Percentiles rank a stretch among this genome's conserved stretches.
These are phyloP conservation scores for Unio pictorum DNA, from an alignment of 2,888 invertebrate species.

Conservation along the genomic window DNA sequence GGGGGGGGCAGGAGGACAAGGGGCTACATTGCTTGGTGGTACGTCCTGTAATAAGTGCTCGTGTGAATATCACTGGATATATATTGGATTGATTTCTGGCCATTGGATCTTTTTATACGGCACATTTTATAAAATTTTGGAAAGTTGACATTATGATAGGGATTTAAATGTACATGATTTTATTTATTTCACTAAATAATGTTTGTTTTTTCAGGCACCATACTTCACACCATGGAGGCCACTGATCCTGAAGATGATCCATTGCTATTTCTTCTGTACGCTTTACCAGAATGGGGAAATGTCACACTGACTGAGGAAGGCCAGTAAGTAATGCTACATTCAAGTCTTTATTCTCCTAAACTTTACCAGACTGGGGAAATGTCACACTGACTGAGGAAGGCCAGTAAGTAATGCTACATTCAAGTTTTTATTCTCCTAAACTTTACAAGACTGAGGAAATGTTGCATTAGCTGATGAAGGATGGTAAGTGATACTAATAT, in stretches of 20 bases:
- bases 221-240: conserved; percentile 18
- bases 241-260: conserved; percentile 22
- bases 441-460: too few relatives aligned
- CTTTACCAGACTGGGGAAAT: conserved; percentile 6
- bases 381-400: conserved; percentile 10
- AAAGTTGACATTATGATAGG: not conserved
- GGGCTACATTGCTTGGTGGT: too few relatives aligned
- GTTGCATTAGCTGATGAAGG: conserved; percentile 3
- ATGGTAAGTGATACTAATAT: conserved; percentile 12
- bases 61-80: too few relatives aligned
- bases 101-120: not conserved
- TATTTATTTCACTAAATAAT: not conserved
- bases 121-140: not conserved
- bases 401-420: conserved; percentile 13
- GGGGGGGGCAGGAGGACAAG: too few relatives aligned
- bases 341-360: conserved; percentile 4
- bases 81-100: too few relatives aligned
- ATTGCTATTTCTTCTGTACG: conserved; percentile 5
- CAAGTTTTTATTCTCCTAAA: too few relatives aligned
- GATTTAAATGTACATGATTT: not conserved
- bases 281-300: conserved; percentile 9
- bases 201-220: conserved; percentile 10
- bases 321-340: conserved; percentile 14
- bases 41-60: too few relatives aligned
- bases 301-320: conserved; percentile 10